These are phyloP conservation scores for Danionella dracula DNA, from an alignment of 2,797 vertebrate genomes.

Conservation along the genomic window DNA sequence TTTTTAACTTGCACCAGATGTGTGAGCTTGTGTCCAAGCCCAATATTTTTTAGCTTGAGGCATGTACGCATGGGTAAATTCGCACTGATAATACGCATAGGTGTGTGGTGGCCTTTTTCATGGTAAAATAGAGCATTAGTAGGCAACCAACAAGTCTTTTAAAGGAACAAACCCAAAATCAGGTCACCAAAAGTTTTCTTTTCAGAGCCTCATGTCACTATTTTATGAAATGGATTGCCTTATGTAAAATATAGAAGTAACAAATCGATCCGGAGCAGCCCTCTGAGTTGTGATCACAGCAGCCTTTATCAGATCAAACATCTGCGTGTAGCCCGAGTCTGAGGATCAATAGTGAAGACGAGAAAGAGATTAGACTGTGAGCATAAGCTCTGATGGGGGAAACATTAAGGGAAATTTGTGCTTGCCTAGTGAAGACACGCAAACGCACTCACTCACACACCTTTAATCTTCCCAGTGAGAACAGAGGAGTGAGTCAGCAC, in stretches of 20 bases:
- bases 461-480: constrained; percentile 32
- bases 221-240: constrained; percentile 2
- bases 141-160: too few species aligned
- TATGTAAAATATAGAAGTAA: background rate
- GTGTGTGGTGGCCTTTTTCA: too few species aligned
- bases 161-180: too few species aligned
- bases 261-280: constrained; percentile 3
- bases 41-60: too few species aligned
- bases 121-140: too few species aligned
- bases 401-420: constrained; percentile 29
- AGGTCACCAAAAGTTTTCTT: background rate
- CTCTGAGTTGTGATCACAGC: background rate
- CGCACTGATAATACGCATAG: too few species aligned
- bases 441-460: background rate
- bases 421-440: constrained; percentile 32
- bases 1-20: too few species aligned
- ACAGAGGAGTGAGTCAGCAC: constrained; percentile 31
- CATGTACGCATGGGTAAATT: too few species aligned
- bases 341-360: constrained; percentile 1
- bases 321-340: constrained; percentile 1
- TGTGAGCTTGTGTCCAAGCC: too few species aligned
- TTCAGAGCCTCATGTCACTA: background rate
- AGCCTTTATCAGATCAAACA: constrained; percentile 17
- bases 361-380: constrained; percentile 18
- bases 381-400: constrained; percentile 18